Base-by-base conservation (phyloP, 2,113 vertebrate species). In the Urocolius indicus region DNA sequence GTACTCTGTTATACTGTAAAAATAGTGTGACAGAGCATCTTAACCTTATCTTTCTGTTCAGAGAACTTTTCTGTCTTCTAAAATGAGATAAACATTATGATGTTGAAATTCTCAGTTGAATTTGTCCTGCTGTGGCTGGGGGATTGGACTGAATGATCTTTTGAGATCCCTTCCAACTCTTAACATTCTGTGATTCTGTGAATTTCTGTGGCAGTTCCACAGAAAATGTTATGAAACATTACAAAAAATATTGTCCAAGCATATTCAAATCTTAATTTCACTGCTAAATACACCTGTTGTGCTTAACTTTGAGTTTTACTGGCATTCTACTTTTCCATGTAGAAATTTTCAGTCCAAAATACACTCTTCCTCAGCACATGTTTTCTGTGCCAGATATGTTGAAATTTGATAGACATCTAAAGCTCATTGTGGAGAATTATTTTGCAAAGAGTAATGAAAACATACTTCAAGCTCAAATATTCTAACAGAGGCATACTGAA, bases 61-160 rank as follows among this genome's bases (percentile, higher is more conserved):
- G 76, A 93, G 65, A 80, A 66, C 52, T 96, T 94, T 96, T 82
- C 89, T 96, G 94, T 88, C 96, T 88, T 27, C 78, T 80, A 54
- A 84, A 88, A 69, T 52, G 14, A 61, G 67, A 43, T 62, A 62
- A 89, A 54, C 16, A 16, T 30, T 36, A 41, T 41, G 58, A 21
- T 61, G 14, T 65, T 41, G 38, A 59, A 83, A 87, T 61, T 87
- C 32, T 57, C 48, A 19, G 45, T 48, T 61, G 84, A 80, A 78
- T 87, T 93, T 41, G 38, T 41, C 38, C 38, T 41, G 38, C 38
- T 41, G 9, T 41, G 38, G 38, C 38, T 10, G 38, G 38, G 38
- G 38, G 38, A 41, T 41, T 41, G 38, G 38, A 41, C 38, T 41
- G 38, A 12, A 41, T 41, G 38, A 41, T 41, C 38, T 41, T 41